These are phyloP conservation scores for Paratilapia polleni DNA, from an alignment of 2,113 vertebrate genomes.

Conservation along the genomic window DNA sequence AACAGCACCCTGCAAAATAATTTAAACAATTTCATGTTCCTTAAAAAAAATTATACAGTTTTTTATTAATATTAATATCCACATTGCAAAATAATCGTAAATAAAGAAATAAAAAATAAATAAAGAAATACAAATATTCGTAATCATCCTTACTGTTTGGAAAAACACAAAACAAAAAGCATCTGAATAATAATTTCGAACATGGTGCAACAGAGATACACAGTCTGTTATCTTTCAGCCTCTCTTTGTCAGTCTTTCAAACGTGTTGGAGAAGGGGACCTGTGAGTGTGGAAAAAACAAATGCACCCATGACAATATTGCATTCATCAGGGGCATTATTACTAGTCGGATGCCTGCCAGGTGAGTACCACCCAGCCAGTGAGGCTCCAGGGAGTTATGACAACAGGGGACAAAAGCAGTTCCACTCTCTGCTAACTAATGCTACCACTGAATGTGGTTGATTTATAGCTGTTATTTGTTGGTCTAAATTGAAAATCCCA, in stretches of 20 bases:
- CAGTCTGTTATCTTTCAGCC: background rate
- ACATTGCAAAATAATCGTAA: background rate
- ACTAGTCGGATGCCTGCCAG: background rate
- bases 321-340: constrained; percentile 37
- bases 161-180: background rate
- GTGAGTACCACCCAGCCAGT: background rate
- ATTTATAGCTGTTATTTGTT: background rate
- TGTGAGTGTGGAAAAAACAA: background rate
- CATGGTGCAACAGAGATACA: background rate
- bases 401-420: background rate
- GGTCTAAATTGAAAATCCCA: background rate
- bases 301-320: background rate
- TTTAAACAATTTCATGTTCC: background rate
- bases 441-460: background rate
- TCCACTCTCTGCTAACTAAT: background rate
- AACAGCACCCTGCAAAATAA: background rate
- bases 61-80: background rate
- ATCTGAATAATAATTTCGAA: background rate
- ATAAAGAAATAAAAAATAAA: background rate
- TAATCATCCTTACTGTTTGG: background rate
- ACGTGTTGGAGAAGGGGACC: background rate
- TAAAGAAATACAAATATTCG: background rate
- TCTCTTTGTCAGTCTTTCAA: background rate
- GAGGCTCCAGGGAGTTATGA: constrained; percentile 9
- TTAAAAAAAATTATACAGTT: background rate